Percentiles rank a stretch among this genome's conserved stretches.
Evolutionary conservation across 2,888 invertebrate genomes (phyloP).

Genomic region (Sarcophaga variegata): DNA sequence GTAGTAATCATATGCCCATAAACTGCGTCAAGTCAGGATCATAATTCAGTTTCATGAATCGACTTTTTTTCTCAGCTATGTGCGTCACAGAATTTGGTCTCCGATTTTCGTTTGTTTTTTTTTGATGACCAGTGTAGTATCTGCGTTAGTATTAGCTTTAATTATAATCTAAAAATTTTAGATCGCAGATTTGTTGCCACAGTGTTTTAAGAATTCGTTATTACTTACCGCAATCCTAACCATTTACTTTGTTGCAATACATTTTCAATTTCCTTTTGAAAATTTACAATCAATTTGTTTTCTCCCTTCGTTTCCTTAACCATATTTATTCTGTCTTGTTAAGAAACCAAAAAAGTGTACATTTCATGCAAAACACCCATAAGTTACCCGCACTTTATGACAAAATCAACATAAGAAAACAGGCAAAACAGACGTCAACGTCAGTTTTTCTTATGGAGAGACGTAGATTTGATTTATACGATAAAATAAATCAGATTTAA

Average conservation of each 20-base stretch:
- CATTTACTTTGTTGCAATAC: neutral
- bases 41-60: too few species aligned
- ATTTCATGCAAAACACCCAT: constrained; percentile 29
- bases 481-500: constrained; percentile 29
- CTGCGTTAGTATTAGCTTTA: too few species aligned
- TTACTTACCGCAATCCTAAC: too few species aligned
- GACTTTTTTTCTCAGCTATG: too few species aligned
- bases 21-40: too few species aligned
- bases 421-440: neutral
- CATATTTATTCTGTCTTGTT: neutral
- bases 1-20: too few species aligned
- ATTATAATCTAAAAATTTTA: too few species aligned
- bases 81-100: too few species aligned
- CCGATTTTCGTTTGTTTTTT: rapidly evolving
- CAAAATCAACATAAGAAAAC: neutral
- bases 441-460: neutral
- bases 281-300: neutral
- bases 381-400: constrained; percentile 20
- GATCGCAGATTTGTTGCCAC: too few species aligned
- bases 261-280: neutral
- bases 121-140: too few species aligned
- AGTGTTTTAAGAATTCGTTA: too few species aligned
- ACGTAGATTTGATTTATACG: constrained; percentile 34
- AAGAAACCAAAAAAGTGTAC: constrained; percentile 51
- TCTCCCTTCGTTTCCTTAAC: neutral